Evolutionary conservation across 2,888 invertebrate species (phyloP).

Genomic region (Glaucopsyche alexis): DNA sequence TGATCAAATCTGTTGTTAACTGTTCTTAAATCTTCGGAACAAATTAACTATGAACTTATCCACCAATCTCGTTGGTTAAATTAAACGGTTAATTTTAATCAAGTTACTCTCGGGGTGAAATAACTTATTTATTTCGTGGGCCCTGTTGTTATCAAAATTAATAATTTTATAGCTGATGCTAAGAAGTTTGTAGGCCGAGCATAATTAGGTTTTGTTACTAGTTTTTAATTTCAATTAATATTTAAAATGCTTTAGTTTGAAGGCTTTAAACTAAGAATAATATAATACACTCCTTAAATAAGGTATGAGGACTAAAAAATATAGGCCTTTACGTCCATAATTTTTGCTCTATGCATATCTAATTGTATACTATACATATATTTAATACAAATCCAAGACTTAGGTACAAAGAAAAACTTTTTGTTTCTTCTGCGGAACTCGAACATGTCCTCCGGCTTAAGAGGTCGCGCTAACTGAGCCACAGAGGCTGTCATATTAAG

Average conservation of each 20-base stretch:
- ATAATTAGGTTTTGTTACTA: background rate
- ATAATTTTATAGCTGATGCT: constrained; percentile 7
- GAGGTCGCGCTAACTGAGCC: no score
- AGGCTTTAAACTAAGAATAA: background rate
- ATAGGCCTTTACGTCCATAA: no score
- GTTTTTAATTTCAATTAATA: constrained; percentile 3
- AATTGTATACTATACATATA: no score
- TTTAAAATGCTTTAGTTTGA: background rate
- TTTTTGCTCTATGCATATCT: no score
- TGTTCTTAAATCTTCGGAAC: constrained; percentile 5
- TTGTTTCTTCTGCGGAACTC: no score
- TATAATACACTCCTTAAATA: background rate
- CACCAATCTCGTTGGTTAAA: background rate
- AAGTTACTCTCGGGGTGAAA: background rate
- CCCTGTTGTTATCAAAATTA: background rate
- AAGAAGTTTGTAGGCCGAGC: background rate
- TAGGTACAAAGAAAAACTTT: no score
- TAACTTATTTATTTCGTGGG: background rate
- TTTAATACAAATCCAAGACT: no score
- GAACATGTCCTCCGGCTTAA: no score
- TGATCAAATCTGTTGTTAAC: background rate
- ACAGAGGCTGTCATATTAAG: no score
- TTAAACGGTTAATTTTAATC: constrained; percentile 13
- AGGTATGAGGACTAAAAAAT: background rate
- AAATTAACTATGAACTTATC: constrained; percentile 3